Evolutionary conservation across 1,140 invertebrate species (phyloP), one percentile per base, ranked within the genome.

Genomic region (Cherax quadricarinatus): DNA sequence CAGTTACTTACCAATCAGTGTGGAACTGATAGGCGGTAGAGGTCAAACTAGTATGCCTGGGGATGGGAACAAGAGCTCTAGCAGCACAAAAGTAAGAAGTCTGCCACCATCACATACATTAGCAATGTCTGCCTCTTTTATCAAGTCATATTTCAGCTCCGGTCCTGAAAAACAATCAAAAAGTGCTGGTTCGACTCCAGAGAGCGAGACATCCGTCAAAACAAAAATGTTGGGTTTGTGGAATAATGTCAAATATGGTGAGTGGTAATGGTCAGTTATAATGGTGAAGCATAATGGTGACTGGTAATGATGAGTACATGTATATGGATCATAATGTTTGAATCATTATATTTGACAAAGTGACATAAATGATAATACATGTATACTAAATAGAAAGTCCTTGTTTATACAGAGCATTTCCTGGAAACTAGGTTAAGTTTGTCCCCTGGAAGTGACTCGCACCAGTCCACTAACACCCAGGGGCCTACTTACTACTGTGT

Each of bases 201-300:
- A 91, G 12, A 81, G 84, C 30, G 90, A 91, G 60, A 91, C 84
- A 7, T 89, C 88, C 9, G 90, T 91, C 41, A 91, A 91, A 60
- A 91, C 90, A 18, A 91, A 91, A 70, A 86, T 91, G 83, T 57
- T 91, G n/a, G 90, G 90, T 1, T 51, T 91, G 21, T 91, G 90
- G 90, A 91, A 91, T 51, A 91, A 91, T 87, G 90, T 91, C 16
- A 91, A 91, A 73, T 91, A 87, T 87, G 90, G 90, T 91, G 41
- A 91, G 90, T 60, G 30, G 30, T 41, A 41, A 41, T 41, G 30
- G 2, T 41, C 0, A 41, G 2, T 41, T 0, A 2, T 41, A 41
- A 41, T 41, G 30, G 30, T 41, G 30, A 41, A 2, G 0, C 2
- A 41, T 41, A 41, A 41, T 41, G 30, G 30, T 41, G 30, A 41